Percentiles rank a stretch among this genome's conserved stretches.
Conservation (phyloP, 92 coral and sea anemone genomes). For the Paragorgia papillata region DNA sequence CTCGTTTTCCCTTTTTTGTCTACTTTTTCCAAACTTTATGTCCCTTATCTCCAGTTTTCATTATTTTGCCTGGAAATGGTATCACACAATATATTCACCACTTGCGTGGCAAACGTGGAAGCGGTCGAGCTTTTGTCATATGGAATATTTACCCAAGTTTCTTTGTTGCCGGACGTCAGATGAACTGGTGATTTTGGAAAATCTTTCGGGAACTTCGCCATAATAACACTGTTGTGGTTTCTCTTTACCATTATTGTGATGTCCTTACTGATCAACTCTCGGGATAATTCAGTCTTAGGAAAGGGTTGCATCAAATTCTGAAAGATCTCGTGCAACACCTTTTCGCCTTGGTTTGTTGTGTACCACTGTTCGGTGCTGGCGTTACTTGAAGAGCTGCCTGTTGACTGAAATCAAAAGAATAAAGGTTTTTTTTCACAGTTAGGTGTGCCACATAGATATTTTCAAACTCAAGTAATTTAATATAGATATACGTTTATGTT, state of each 20-base stretch:
- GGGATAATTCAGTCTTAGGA: background rate
- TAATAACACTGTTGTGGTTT: background rate
- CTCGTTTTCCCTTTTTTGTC: too few species aligned
- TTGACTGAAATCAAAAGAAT: too few species aligned
- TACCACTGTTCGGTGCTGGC: background rate
- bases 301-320: background rate
- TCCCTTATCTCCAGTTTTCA: too few species aligned
- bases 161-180: conserved; percentile 16
- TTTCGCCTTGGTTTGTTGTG: background rate
- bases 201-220: background rate
- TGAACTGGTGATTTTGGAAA: background rate
- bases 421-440: too few species aligned
- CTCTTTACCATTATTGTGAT: background rate
- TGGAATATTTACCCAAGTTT: background rate
- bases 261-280: background rate
- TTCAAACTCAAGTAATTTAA: too few species aligned
- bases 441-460: too few species aligned
- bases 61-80: too few species aligned
- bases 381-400: too few species aligned
- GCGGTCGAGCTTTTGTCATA: background rate
- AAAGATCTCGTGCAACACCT: background rate
- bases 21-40: too few species aligned
- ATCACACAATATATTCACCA: background rate
- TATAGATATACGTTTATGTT: too few species aligned
- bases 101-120: background rate